phyloP scores from a whole-genome alignment of 2,113 vertebrate species.

The Puffinus mauretanicus region DNA sequence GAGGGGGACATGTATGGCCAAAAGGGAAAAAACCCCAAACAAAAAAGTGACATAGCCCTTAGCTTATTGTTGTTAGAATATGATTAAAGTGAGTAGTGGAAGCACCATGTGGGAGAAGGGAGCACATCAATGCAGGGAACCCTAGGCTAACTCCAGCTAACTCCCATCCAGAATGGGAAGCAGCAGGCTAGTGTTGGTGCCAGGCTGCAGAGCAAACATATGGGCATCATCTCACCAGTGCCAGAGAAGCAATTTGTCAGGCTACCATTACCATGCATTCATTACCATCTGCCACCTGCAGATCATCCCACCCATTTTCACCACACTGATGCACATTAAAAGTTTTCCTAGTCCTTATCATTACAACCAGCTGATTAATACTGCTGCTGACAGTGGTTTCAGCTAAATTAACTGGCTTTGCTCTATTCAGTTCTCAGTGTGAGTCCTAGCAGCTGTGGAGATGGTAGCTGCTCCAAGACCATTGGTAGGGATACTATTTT shows the following conservation, averaged over 20 bases:
- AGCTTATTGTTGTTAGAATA: neutral
- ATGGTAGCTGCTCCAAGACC: neutral
- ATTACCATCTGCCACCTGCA: neutral
- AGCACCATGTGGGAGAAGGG: neutral
- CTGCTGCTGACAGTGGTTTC: neutral
- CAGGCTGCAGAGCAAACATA: neutral
- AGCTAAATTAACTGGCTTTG: neutral
- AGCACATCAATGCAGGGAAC: neutral
- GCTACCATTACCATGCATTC: neutral
- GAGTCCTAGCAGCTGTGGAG: neutral
- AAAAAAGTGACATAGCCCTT: neutral
- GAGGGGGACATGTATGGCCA: fast-evolving
- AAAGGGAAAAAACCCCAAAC: neutral
- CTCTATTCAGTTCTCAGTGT: neutral
- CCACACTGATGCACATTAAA: neutral
- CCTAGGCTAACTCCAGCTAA: neutral
- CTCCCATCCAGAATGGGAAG: neutral
- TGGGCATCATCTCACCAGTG: neutral
- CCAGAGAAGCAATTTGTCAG: neutral
- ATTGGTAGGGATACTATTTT: too few species aligned
- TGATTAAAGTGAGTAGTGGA: neutral
- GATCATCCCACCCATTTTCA: neutral
- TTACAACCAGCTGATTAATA: neutral
- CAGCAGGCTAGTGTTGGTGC: neutral
- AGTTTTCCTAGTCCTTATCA: neutral